Evolutionary conservation across 2,113 vertebrate species (phyloP).

Genomic region (Tricholaema leucomelas): DNA sequence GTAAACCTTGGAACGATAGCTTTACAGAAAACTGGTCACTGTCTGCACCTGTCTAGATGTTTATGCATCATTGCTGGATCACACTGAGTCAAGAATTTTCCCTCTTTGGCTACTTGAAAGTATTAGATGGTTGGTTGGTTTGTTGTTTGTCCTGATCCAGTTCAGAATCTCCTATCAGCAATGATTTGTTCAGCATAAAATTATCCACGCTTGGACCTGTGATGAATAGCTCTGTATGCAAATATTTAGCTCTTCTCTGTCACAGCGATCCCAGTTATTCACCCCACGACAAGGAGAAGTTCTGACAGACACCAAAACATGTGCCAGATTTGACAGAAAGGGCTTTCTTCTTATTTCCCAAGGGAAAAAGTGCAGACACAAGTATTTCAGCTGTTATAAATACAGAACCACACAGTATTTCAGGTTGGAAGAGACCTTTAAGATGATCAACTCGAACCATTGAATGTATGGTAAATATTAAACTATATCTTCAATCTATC

Average conservation of each 20-base stretch:
- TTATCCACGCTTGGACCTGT: neutral
- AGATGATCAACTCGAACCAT: neutral
- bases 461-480: neutral
- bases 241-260: neutral
- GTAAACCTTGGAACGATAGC: conserved; percentile 8
- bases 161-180: neutral
- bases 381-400: neutral
- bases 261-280: neutral
- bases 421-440: neutral
- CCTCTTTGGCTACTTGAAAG: neutral
- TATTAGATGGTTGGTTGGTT: neutral
- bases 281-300: neutral
- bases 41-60: neutral
- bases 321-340: neutral
- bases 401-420: neutral
- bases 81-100: neutral
- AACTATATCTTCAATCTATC: neutral
- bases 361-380: neutral
- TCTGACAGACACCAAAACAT: neutral
- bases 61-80: conserved; percentile 6
- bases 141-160: neutral
- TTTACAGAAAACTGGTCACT: neutral
- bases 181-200: neutral
- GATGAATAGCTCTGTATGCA: neutral
- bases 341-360: neutral